A percentile compares a stretch with the other conserved stretches of the same genome.
phyloP scores from a whole-genome alignment of 2,888 invertebrate genomes.

The Thymelicus lineola region DNA sequence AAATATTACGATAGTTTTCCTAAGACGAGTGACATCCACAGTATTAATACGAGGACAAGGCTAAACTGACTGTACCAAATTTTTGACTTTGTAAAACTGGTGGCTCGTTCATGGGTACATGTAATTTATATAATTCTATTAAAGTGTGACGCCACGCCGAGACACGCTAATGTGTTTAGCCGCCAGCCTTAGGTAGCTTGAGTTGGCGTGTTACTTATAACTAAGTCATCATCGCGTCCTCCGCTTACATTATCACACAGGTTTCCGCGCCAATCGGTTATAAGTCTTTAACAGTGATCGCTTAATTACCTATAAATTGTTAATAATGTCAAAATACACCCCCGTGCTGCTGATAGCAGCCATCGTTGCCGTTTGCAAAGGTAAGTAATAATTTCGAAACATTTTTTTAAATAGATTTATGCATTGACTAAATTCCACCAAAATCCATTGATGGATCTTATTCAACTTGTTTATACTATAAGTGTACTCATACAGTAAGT shows the following conservation, averaged over 20 bases:
- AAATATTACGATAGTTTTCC: no score
- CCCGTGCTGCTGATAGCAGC: slow-evolving; percentile 14
- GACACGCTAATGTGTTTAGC: background rate
- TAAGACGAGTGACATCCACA: no score
- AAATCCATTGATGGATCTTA: no score
- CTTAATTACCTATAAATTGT: background rate
- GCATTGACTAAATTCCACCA: no score
- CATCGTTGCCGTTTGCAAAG: slow-evolving; percentile 21
- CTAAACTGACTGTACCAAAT: no score
- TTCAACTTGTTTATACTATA: no score
- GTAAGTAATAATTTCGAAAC: background rate
- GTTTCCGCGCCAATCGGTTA: slow-evolving; percentile 39
- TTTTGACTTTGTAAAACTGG: no score
- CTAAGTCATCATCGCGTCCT: slow-evolving; percentile 40
- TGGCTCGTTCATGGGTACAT: no score
- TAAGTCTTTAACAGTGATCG: slow-evolving; percentile 18
- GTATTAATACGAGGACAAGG: no score
- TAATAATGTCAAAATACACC: slow-evolving; percentile 32
- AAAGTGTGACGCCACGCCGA: background rate
- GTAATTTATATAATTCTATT: no score
- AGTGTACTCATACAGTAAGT: no score
- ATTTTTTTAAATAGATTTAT: no score
- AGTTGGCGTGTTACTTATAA: slow-evolving; percentile 34
- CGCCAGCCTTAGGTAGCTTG: background rate
- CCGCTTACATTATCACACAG: slow-evolving; percentile 39